phyloP scores from a whole-genome alignment of 2,797 vertebrate genomes.

The Toxotes lorentzi region DNA sequence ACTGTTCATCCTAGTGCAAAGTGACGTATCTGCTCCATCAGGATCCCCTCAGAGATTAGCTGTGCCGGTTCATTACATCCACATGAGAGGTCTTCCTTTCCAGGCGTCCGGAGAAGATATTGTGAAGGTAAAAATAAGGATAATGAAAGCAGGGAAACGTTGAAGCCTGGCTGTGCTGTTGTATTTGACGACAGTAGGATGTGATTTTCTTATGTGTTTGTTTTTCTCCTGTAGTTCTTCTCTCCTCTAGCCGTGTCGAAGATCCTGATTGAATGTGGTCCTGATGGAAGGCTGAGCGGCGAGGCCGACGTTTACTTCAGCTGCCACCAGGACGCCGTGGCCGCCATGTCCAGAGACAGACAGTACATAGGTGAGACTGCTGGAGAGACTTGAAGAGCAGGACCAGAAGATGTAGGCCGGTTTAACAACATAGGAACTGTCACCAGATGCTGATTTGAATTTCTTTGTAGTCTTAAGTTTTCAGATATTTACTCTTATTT shows the following conservation, averaged over 20 bases:
- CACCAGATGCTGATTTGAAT: not conserved
- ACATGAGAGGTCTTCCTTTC: constrained; percentile 91
- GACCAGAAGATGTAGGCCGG: too few species aligned
- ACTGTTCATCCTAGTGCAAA: not conserved
- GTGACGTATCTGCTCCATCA: not conserved
- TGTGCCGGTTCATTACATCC: constrained; percentile 77
- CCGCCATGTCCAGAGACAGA: constrained; percentile 91
- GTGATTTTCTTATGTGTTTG: not conserved
- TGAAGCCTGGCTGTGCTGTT: not conserved
- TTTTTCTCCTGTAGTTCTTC: constrained; percentile 88
- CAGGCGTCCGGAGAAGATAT: constrained; percentile 87
- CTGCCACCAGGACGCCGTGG: constrained; percentile 84
- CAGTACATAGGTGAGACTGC: constrained; percentile 86
- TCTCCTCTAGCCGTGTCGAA: constrained; percentile 85
- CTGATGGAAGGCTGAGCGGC: constrained; percentile 86
- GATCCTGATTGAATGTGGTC: constrained; percentile 89
- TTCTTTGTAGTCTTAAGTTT: not conserved
- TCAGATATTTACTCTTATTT: not conserved
- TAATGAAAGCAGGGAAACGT: not conserved
- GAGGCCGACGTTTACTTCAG: constrained; percentile 89
- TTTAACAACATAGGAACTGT: not conserved
- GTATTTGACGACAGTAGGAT: not conserved
- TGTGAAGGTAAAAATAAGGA: constrained; percentile 80
- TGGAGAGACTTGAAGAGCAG: not conserved
- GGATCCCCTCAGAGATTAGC: not conserved